Base-by-base conservation (phyloP, 1,140 invertebrate genomes). In the Bombus ignitus region DNA sequence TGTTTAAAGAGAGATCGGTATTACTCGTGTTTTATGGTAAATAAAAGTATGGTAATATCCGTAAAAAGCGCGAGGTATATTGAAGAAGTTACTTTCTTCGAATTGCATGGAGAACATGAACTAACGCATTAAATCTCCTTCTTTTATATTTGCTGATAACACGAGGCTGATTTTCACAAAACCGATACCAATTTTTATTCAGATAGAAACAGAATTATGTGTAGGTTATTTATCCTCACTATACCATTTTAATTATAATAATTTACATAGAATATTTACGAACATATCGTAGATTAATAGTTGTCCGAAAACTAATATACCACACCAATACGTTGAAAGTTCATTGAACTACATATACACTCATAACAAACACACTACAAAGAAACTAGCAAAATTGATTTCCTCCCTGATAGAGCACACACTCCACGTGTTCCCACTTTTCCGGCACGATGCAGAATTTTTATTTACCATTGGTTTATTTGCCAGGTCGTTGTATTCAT, bases 401-500 rank as follows among this genome's bases (percentile, higher is more conserved):
- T 53, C 57, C 42, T 28, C 68, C 47, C 76, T 62, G 32, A 4
- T 25, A 47, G 15, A 22, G 25, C 53, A 72, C 28, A 35, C 47
- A 8, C 18, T 53, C 18, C 18, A 22, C 25, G 39, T 32, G 44
- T n/a, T 22, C 15, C 68, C 39, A 72, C 53, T 80, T 39, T 8
- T 18, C 15, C 25, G 3, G 25, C 53, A 62, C 39, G 35, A 6
- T 42, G 13, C 13, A 76, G 35, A 53, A 79, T 84, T 84, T 84
- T 71, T 84, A 62, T 84, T 84, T 84, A 13, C 76, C 83, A 6
- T 59, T 37, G 47, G 83, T 85, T 85, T 85, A 80, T 79, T 85
- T 85, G 32, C 81, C 22, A 37, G 1, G 15, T 53, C 57, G 68
- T 32, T 80, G 77, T 85, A 80, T 85, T 80, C 76, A 65, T 85